Evolutionary conservation across 2,113 vertebrate genomes (phyloP).

Genomic region (Toxotes jaculatrix): DNA sequence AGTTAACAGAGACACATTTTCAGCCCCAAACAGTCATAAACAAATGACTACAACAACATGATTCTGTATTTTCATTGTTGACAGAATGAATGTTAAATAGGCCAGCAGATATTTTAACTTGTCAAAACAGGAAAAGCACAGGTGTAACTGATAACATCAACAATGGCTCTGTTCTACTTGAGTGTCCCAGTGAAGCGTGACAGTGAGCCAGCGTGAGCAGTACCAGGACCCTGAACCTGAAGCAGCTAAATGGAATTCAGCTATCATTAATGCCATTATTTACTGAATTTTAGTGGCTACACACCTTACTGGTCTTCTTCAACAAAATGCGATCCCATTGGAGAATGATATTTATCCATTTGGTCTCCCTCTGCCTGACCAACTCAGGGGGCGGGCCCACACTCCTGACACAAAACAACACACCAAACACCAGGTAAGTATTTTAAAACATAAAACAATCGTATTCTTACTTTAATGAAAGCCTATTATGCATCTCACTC

Average conservation of each 20-base stretch:
- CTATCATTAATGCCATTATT: neutral
- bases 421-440: conserved; percentile 38
- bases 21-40: neutral
- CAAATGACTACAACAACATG: neutral
- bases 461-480: neutral
- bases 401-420: conserved; percentile 65
- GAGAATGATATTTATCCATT: conserved; percentile 89
- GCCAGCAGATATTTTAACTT: conserved; percentile 5
- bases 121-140: neutral
- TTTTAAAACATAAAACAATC: neutral
- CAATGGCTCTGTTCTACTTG: neutral
- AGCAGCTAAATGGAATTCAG: neutral
- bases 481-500: neutral
- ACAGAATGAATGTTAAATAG: neutral
- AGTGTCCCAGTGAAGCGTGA: neutral
- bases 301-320: conserved; percentile 87
- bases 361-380: conserved; percentile 89
- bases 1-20: conserved; percentile 1
- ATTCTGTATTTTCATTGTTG: neutral
- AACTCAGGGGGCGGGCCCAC: conserved; percentile 84
- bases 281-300: conserved; percentile 11
- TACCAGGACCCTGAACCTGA: neutral
- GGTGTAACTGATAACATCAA: neutral
- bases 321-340: conserved; percentile 88
- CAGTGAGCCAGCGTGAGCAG: neutral